Conservation (phyloP, 2,888 invertebrate species). For the Cephus sareptanus region DNA sequence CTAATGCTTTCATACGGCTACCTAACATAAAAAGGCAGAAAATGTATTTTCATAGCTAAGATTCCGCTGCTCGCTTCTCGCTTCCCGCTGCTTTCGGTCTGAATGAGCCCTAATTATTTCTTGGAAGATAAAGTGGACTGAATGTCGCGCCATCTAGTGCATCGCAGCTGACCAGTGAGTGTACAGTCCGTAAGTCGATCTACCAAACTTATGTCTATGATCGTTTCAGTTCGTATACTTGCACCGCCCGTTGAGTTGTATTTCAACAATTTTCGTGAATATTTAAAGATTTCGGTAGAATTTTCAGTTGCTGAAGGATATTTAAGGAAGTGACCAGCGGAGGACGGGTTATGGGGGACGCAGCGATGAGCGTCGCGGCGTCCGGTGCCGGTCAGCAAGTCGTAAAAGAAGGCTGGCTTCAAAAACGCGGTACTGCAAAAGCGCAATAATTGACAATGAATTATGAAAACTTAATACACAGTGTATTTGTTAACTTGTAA, state of each 20-base stretch:
- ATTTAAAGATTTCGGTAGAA: constrained; percentile 8
- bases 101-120: no score
- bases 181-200: constrained; percentile 10
- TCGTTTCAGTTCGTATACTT: constrained; percentile 44
- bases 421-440: constrained; percentile 78
- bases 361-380: constrained; percentile 66
- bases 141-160: not conserved
- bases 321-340: not conserved
- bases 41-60: no score
- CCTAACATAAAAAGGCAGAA: no score
- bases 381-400: constrained; percentile 66
- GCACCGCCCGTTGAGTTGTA: constrained; percentile 32
- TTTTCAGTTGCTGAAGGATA: not conserved
- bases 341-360: constrained; percentile 69
- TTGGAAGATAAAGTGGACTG: no score
- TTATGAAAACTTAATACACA: no score
- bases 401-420: constrained; percentile 95
- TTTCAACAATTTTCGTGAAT: constrained; percentile 28
- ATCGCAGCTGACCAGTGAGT: not conserved
- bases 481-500: no score
- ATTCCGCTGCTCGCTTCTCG: no score
- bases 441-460: no score
- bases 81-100: no score
- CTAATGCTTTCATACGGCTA: no score
- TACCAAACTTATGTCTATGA: constrained; percentile 47